A percentile compares a stretch with the other conserved stretches of the same genome.
Conservation (phyloP, 2,888 invertebrate species). For the Nysson spinosus region DNA sequence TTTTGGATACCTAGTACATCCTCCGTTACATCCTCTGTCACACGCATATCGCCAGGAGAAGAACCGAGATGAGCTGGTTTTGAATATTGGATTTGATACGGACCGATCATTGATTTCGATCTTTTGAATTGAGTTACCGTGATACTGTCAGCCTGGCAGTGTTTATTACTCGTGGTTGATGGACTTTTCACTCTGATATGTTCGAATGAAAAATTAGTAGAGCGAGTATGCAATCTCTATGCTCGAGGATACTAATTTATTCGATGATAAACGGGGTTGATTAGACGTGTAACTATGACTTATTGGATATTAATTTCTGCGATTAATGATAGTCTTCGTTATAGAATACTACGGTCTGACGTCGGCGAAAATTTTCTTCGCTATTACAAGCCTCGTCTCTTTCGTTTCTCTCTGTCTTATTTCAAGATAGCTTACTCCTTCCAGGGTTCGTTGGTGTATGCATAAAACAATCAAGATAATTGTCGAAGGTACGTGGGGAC, state of each 20-base stretch:
- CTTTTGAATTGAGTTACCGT: background rate
- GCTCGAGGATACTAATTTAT: no score
- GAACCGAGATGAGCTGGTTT: slow-evolving; percentile 34
- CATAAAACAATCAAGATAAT: slow-evolving; percentile 78
- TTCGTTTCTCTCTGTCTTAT: background rate
- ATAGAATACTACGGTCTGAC: slow-evolving; percentile 10
- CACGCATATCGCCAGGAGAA: slow-evolving; percentile 28
- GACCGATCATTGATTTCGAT: slow-evolving; percentile 38
- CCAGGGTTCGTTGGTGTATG: slow-evolving; percentile 66
- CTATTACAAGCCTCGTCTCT: slow-evolving; percentile 19
- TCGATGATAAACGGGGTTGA: no score
- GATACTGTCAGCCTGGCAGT: background rate
- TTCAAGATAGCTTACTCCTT: slow-evolving; percentile 14
- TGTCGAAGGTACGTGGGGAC: slow-evolving; percentile 72
- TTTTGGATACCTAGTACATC: slow-evolving; percentile 44
- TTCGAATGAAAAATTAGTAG: no score
- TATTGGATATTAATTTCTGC: no score
- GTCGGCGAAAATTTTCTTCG: slow-evolving; percentile 14
- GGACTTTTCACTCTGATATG: no score
- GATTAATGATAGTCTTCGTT: no score
- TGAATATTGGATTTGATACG: slow-evolving; percentile 36
- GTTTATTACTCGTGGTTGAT: no score
- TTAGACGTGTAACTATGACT: no score
- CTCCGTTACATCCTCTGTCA: slow-evolving; percentile 38
- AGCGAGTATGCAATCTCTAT: no score